Percentiles rank a stretch among this genome's conserved stretches.
Evolutionary conservation across 2,888 invertebrate species (phyloP).

Genomic region (Platycnemis pennipes): DNA sequence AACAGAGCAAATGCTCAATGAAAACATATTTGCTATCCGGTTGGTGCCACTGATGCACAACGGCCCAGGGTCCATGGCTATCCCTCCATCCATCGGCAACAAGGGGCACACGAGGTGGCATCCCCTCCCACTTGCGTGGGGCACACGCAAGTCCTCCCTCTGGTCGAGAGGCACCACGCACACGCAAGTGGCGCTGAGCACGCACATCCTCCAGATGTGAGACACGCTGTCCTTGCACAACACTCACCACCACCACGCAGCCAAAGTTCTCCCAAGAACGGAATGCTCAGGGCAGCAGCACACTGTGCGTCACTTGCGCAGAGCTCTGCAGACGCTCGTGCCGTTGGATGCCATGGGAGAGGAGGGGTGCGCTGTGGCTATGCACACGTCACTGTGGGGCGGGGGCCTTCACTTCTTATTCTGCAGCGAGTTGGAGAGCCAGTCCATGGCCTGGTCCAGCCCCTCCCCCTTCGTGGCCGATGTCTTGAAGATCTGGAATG

Average conservation of each 20-base stretch:
- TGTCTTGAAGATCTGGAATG: conserved; percentile 99
- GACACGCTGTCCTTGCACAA: too few species aligned
- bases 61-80: neutral
- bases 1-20: conserved; percentile 30
- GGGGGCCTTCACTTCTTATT: conserved; percentile 88
- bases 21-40: conserved; percentile 28
- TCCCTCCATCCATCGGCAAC: neutral
- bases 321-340: neutral
- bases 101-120: too few species aligned
- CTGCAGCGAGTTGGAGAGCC: conserved; percentile 95
- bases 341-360: neutral
- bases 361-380: too few species aligned
- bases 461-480: conserved; percentile 99
- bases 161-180: too few species aligned
- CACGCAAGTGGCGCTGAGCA: too few species aligned
- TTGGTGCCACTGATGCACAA: neutral
- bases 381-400: neutral
- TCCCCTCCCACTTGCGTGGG: too few species aligned
- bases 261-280: neutral
- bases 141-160: too few species aligned
- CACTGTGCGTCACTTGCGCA: neutral
- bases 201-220: too few species aligned
- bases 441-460: conserved; percentile 99
- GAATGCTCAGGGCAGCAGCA: conserved; percentile 2
- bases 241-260: too few species aligned